Evolutionary conservation across 2,888 invertebrate genomes (phyloP), one percentile per base, ranked within the genome.

Genomic region (Volucella inflata): DNA sequence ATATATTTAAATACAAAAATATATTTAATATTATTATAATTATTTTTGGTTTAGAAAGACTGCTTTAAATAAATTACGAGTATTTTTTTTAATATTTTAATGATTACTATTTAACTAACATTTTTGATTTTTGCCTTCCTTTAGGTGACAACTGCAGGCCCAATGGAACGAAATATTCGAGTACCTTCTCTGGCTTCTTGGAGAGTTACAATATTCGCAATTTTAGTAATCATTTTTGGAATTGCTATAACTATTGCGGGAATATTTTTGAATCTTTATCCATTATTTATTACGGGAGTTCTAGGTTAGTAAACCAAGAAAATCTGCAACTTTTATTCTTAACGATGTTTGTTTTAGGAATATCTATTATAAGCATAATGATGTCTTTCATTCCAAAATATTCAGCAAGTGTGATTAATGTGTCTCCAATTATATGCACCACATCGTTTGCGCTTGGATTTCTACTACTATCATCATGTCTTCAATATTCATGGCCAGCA

Each of bases 111-210:
- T 30, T 6, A 0, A 6, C 30, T 30, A 30, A 30, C 6, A 6
- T 30, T 30, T 30, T 30, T 6, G n/a, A n/a, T 30, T 36, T 16
- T 21, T 44, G n/a, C 38, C 10, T 38, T 40, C 21, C 46, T 50
- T 62, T n/a, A 91, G 91, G 92, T 92, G 0, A 92, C 92, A 38
- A 92, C 92, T 2, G 91, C 92, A 3, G 92, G 92, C 3, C 92
- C 92, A 2, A 88, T 91, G 89, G 92, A 92, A 83, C 90, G 91
- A 42, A 90, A 89, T 50, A 89, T 91, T 10, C 89, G 91, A 38
- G 89, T 92, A 75, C 92, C 92, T n/a, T 90, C 92, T 0, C 77
- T 91, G 0, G 89, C 90, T 44, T 91, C 92, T 0, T 92, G 92
- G 92, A 88, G 91, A 30, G 90, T 92, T 10, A 90, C 91, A 3